Evolutionary conservation across 2,888 invertebrate species (phyloP), one percentile per base, ranked within the genome.

Genomic region (Lasioglossum marginatum): DNA sequence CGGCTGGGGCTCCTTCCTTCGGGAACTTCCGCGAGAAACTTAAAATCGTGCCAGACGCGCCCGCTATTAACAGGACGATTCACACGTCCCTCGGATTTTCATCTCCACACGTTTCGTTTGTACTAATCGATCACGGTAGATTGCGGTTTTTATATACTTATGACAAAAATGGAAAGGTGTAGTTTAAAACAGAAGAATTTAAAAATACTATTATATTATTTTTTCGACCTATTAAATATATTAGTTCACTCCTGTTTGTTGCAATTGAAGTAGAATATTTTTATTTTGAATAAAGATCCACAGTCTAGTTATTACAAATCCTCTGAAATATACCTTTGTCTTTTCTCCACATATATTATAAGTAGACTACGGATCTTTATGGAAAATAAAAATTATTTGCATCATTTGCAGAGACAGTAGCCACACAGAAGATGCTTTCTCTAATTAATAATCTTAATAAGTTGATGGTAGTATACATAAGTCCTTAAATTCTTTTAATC

Each of bases 21-120:
- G 52, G 74, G 37, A 82, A 82, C 87, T 82, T 85, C 70, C 82
- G 72, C 82, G 81, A 70, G 83, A 74, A 85, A 88, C 85, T 81
- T 80, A 81, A 68, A 85, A 85, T 87, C 83, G 79, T 76, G 76
- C 80, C 83, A 82, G 72, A 77, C 60, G 66, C 40, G 57, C 40
- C 77, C 2, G 70, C 63, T 70, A 74, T 57, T 23, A 52, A 57
- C 57, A 4, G 57, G 12, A 52, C 52, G 1, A 10, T n/a, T 52
- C n/a, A n/a, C 48, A 52, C 48, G 16, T 52, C 23, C 23, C 48
- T 8, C 8, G 23, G 8, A 52, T 52, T 23, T 16, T 52, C 23
- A 23, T 8, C 23, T 52, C 2, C 8, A 2, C 48, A 8, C 23
- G 23, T 52, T 52, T 52, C 23, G 23, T 52, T 52, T n/a, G n/a